Percentiles rank a stretch among this genome's conserved stretches.
phyloP scores from a whole-genome alignment of 2,113 vertebrate species.

The Erpornis zantholeuca region DNA sequence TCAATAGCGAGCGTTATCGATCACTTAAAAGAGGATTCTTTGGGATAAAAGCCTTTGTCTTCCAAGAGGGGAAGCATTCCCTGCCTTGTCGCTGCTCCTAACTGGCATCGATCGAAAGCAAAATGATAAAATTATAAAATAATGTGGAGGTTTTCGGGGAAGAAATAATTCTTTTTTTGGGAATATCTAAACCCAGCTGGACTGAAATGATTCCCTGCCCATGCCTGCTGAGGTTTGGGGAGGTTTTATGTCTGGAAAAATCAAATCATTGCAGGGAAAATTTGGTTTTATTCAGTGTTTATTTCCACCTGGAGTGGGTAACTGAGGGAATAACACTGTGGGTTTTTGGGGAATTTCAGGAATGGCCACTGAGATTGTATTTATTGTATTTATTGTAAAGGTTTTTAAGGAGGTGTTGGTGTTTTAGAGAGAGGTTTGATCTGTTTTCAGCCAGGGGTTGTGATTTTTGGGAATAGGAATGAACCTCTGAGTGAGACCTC shows the following conservation, averaged over 20 bases:
- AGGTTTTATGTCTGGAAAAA: neutral
- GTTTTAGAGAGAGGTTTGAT: neutral
- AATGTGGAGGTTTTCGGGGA: neutral
- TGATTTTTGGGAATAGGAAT: neutral
- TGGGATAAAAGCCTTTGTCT: constrained; percentile 1
- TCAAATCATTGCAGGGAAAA: neutral
- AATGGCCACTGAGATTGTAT: neutral
- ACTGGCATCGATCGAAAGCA: neutral
- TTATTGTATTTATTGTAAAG: neutral
- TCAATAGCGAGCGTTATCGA: neutral
- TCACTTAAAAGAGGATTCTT: neutral
- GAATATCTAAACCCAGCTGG: neutral
- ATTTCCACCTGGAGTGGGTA: neutral
- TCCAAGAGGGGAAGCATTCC: neutral
- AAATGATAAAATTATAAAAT: neutral
- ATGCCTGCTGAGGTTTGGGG: neutral
- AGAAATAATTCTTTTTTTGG: neutral
- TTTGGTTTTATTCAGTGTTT: neutral
- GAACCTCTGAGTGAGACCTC: neutral
- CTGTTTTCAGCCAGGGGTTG: neutral
- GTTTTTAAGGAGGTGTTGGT: neutral
- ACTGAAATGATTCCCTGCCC: neutral
- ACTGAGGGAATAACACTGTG: neutral
- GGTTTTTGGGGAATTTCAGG: neutral
- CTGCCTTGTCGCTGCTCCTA: neutral